These are phyloP conservation scores for Panagrolaimus sp. DNA, from an alignment of 1,140 invertebrate species.

Conservation along the genomic window DNA sequence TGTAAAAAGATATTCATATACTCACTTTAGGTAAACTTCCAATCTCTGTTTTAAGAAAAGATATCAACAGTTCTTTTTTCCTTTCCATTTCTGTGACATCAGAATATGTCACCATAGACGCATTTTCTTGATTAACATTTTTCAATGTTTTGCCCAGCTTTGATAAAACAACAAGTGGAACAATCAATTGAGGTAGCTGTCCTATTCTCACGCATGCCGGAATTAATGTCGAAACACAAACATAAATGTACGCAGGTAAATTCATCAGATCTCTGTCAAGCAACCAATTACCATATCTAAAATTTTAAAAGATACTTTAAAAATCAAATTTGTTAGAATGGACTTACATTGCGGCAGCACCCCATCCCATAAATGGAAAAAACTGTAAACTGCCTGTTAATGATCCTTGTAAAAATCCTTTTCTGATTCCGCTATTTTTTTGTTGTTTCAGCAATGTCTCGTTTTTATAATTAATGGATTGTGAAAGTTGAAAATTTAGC, in stretches of 20 bases:
- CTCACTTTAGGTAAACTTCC: background rate
- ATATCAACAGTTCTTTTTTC: constrained; percentile 5
- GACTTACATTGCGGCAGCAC: background rate
- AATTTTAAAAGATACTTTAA: no score
- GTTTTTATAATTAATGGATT: background rate
- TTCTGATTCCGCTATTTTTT: background rate
- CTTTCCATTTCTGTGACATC: background rate
- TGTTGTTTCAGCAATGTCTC: background rate
- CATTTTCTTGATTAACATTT: background rate
- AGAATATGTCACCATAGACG: no score
- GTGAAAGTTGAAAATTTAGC: background rate
- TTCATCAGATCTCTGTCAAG: constrained; percentile 8
- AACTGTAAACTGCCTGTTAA: constrained; percentile 2
- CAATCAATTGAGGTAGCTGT: background rate
- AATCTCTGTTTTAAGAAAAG: background rate
- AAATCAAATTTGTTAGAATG: no score
- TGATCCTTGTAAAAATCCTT: background rate
- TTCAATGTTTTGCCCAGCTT: background rate
- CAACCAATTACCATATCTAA: constrained; percentile 2
- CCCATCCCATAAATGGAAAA: background rate
- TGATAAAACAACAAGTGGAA: background rate
- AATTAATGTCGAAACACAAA: background rate
- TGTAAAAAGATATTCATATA: no score
- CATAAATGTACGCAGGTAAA: background rate
- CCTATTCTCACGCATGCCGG: background rate